Evolutionary conservation across 1,140 invertebrate genomes (phyloP).

Genomic region (Procambarus clarkii): DNA sequence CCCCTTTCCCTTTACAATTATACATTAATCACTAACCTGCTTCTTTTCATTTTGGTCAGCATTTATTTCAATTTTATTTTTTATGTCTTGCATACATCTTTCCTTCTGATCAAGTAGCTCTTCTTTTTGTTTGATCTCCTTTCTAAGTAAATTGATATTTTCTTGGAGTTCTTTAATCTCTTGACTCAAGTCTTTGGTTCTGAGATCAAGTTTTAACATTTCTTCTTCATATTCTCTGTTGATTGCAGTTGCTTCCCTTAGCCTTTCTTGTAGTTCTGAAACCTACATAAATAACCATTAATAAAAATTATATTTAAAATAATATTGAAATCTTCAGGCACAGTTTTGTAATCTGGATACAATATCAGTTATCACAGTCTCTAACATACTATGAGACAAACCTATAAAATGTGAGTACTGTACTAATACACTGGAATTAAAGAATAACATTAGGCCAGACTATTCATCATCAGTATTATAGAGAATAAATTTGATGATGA

Average conservation of each 20-base stretch:
- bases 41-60: background rate
- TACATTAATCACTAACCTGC: background rate
- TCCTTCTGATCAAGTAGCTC: conserved; percentile 9
- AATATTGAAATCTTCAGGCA: too few species aligned
- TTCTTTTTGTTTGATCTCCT: background rate
- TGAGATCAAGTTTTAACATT: background rate
- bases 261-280: background rate
- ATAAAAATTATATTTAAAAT: too few species aligned
- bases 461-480: too few species aligned
- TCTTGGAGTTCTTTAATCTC: conserved; percentile 13
- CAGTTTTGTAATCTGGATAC: too few species aligned
- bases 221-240: conserved; percentile 15
- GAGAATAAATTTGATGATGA: too few species aligned
- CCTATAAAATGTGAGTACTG: too few species aligned
- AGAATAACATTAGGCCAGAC: too few species aligned
- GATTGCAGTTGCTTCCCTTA: background rate
- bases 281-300: background rate
- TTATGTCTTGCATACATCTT: background rate
- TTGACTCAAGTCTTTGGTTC: background rate
- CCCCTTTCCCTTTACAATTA: background rate
- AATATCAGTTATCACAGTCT: too few species aligned
- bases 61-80: background rate
- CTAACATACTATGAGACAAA: too few species aligned
- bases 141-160: background rate
- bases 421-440: too few species aligned